Base-by-base conservation (phyloP, 2,888 invertebrate species). In the Digitonthophagus gazella region DNA sequence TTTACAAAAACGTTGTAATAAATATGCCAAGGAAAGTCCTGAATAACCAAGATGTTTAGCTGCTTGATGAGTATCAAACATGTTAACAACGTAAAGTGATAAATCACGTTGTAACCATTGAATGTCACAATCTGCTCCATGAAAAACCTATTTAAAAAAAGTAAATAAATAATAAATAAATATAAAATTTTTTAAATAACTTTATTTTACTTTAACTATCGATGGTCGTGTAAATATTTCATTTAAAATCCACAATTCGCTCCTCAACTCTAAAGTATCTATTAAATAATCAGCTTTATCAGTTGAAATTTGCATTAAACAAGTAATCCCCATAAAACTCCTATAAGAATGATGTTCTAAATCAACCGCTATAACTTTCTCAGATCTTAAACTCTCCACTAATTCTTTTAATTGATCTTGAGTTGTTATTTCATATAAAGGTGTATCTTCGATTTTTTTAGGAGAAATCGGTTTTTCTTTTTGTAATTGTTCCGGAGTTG, bases 31-130 rank as follows among this genome's bases (percentile, higher is more conserved):
- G 2, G 96, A 95, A 0, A 91, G 84, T 14, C 89, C 87, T 0
- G 89, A 84, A 71, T 92, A 85, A 18, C 88, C 87, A 0, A 98
- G 85, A 1, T 88, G 85, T 73, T 91, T 89, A 0, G 95, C 91
- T 0, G 97, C 98, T 79, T 93, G 91, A 79, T 95, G 90, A 0
- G 98, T 99, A 82, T 99, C 99, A 80, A 99, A 98, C 90, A 99
- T 88, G 74, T 98, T 97, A 0, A 99, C 97, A 1, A 99, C 84
- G 80, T 99, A 99, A 1, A 99, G 80, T 0, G 96, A 93, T 68
- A 98, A 89, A 85, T 99, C 99, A 14, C 96, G 86, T 81, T 99
- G 99, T 22, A 99, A 84, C 98, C 99, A 99, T 28, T 90, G 84
- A 15, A 99, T 86, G 79, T 99, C 98, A 70, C 80, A 85, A 69